phyloP scores from a whole-genome alignment of 1,140 invertebrate species.

The Teleogryllus occipitalis region DNA sequence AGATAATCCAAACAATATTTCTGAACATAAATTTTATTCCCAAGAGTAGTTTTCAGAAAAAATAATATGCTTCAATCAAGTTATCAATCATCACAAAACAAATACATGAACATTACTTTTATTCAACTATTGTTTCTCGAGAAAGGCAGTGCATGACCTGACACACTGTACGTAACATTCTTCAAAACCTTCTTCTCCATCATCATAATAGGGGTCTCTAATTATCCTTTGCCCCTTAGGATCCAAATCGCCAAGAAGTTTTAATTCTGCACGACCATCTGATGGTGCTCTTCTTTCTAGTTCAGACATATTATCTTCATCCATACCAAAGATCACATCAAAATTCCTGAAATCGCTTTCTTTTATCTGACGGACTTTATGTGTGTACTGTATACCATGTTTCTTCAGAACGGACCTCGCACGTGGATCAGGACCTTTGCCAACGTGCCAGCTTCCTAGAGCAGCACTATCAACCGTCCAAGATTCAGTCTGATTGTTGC shows the following conservation, averaged over 20 bases:
- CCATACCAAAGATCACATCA: conserved; percentile 88
- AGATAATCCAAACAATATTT: too few relatives aligned
- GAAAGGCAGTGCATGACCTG: conserved; percentile 55
- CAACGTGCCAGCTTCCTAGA: conserved; percentile 74
- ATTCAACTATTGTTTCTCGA: conserved; percentile 34
- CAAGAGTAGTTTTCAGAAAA: too few relatives aligned
- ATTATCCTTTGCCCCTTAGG: conserved; percentile 69
- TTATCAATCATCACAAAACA: too few relatives aligned
- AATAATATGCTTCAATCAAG: too few relatives aligned
- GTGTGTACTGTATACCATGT: conserved; percentile 61
- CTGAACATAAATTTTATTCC: too few relatives aligned
- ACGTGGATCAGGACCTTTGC: conserved; percentile 67
- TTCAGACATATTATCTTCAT: conserved; percentile 67
- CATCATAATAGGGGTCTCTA: conserved; percentile 79
- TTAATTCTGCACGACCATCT: conserved; percentile 56
- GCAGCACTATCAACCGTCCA: conserved; percentile 88
- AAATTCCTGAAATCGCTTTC: conserved; percentile 64
- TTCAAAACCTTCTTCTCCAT: conserved; percentile 54
- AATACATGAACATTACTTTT: not conserved
- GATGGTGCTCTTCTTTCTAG: conserved; percentile 53
- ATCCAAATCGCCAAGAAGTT: conserved; percentile 74
- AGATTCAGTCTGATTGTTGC: conserved; percentile 47
- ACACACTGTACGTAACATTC: conserved; percentile 62
- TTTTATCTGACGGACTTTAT: conserved; percentile 64
- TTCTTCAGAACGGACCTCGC: conserved; percentile 61